Evolutionary conservation across 2,888 invertebrate genomes (phyloP), one percentile per base, ranked within the genome.

Genomic region (Chelonus formosanus): DNA sequence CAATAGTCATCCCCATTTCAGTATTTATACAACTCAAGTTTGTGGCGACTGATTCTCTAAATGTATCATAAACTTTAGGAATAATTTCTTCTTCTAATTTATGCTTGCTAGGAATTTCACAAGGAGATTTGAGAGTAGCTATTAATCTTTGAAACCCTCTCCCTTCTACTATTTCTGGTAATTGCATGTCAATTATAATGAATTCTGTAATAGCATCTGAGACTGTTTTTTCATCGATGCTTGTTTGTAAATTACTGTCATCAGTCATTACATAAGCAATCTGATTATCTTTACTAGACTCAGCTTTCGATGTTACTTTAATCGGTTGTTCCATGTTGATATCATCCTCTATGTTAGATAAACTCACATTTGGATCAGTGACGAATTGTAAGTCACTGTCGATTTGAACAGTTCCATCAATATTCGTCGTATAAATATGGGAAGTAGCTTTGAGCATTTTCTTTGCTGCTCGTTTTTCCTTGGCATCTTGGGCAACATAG

Each of bases 121-220:
- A 85, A 0, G 85, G 85, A 0, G 86, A 84, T 48, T 80, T 80
- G 1, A 86, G 71, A 0, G 85, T 85, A 0, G 85, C 85, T 0
- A 86, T 79, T 3, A 86, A 76, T 56, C 84, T 79, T 67, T 85
- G 86, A 70, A 86, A 86, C 20, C 86, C 85, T 71, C 81, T 76
- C 3, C 85, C 85, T 68, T 86, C 85, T 0, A 86, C 86, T 20
- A 86, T 80, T 63, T 85, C 84, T 2, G 86, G 86, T 20, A 84
- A 73, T 62, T 86, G 85, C 7, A 86, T 74, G 67, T 86, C 86
- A 73, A 85, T 80, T 53, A 86, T 82, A 40, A 86, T 79, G 68
- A 85, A 85, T 67, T 86, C 85, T 2, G 85, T 81, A 45, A 86
- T 84, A 3, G 85, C 84, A 69, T 86, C 86, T 0, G 83, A 84